Base-by-base conservation (phyloP, 2,888 invertebrate genomes). In the Trissolcus japonicus region DNA sequence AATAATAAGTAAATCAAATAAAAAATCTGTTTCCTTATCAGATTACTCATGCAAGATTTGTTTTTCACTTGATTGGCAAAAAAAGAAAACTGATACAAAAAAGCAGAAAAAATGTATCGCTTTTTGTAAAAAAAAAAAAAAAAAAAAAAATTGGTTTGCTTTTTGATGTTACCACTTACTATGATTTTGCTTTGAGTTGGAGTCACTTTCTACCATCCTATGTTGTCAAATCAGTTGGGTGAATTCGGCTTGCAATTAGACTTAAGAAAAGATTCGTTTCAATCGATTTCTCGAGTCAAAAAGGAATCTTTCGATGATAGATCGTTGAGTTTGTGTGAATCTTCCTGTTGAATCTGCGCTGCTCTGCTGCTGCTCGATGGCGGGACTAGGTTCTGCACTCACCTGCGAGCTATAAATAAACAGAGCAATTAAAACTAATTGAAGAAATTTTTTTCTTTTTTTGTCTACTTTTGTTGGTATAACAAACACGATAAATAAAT, bases 161-260 rank as follows among this genome's bases (percentile, higher is more conserved):
- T 35, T 25, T 25, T 25, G 4, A 25, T 35, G 35, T 35, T 9
- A 29, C 16, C 21, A 92, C 93, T 92, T 85, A 94, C 94, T 92
- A 92, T 93, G 92, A 92, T 93, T 92, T 92, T 93, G 93, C 92
- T 94, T 94, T 90, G 92, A 92, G 90, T 92, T 92, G 91, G 93
- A 92, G 92, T 94, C 95, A 94, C 94, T 93, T 94, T 95, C 95
- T 95, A 95, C 95, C 95, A 95, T 95, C 94, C 95, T 95, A 95
- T 88, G 91, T 87, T 90, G 85, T 89, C 88, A 85, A 83, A 85
- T 84, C 86, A 84, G 85, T 86, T 86, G 82, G 77, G 80, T 84
- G 78, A 86, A 86, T 86, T 85, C 86, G 87, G 82, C 86, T 86
- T 84, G 79, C 66, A 79, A 76, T 82, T 80, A 61, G 63, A 83